Base-by-base conservation (phyloP, 2,113 vertebrate genomes). In the Amblyornis subalaris region DNA sequence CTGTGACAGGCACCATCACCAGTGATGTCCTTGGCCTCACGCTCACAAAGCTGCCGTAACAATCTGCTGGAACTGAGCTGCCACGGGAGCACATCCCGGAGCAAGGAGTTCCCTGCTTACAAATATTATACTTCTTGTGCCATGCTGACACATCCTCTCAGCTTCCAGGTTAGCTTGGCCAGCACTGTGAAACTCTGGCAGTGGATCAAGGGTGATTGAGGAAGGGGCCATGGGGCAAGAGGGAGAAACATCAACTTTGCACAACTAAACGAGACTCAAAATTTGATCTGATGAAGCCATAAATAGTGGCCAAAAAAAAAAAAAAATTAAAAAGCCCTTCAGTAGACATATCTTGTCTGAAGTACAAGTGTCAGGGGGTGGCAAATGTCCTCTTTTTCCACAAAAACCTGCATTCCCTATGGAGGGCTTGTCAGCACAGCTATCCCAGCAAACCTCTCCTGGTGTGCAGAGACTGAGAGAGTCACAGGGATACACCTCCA, bases 191-290 rank as follows among this genome's bases (percentile, higher is more conserved):
- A 85, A 62, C 31, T 62, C 53, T 65, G 54, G 50, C 42, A 70
- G 64, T 0, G 3, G 14, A 29, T 28, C 54, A 47, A 44, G 54
- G 31, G 31, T 0, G 0, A 9, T 0, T 45, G 47, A 33, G 54
- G 62, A 75, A 85, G 24, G 26, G 66, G 40, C 31, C 1, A 0
- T 6, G 26, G 4, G 6, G 6, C 5, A 6, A 76, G 20, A 80
- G 12, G 7, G 33, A 74, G 51, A 80, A 76, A 69, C 12, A 15
- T 60, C n/a, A 76, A 22, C 54, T 65, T 29, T 33, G 25, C 8
- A 4, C 22, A 53, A 48, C 58, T 53, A 42, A 60, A 26, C 26
- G 14, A 7, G 42, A 54, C 12, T 20, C 69, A 28, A 35, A 73
- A 42, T 9, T 65, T 9, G 8, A 47, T 31, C 70, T 69, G n/a